Evolutionary conservation across 2,888 invertebrate species (phyloP), one percentile per base, ranked within the genome.

Genomic region (Microchrysa polita): DNA sequence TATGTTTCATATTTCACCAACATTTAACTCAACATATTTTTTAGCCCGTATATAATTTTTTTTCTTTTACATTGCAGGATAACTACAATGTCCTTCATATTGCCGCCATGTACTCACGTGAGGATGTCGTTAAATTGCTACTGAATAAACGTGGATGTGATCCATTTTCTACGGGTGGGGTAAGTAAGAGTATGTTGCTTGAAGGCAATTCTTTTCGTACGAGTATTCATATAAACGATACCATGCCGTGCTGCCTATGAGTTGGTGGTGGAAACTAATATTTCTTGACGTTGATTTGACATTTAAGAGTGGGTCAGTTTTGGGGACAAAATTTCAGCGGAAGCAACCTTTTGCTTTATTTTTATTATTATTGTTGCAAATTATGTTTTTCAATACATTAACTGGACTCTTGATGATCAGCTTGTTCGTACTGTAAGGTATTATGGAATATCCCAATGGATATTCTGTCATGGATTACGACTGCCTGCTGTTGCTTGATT

Each of bases 41-140:
- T 40, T 14, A 44, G n/a, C n/a, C n/a, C 23, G 2, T 12, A 27
- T 55, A 34, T 18, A 57, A 4, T n/a, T 42, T 42, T 20, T n/a
- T 22, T 72, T 67, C 79, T 80, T 67, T 65, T n/a, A 18, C n/a
- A 79, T 86, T 86, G 23, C 88, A 98, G 98, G 98, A 98, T 85
- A 96, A 96, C 84, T 93, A 95, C 87, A 97, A 96, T 86, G 95
- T 93, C 42, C 89, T 97, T 72, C 98, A 98, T 86, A 93, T 97
- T 84, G 95, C 97, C 14, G 94, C 97, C 23, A 94, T 95, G 92
- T 93, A 94, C 85, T 95, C 96, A 72, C 89, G 96, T 79, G 98
- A 98, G 84, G 97, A 98, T 83, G 94, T 97, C 81, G 93, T 98
- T 81, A 95, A 96, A 81, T 86, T 95, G 69, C 88, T 99, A 60